Evolutionary conservation across 2,888 invertebrate genomes (phyloP).

Genomic region (Eupithecia inturbata): DNA sequence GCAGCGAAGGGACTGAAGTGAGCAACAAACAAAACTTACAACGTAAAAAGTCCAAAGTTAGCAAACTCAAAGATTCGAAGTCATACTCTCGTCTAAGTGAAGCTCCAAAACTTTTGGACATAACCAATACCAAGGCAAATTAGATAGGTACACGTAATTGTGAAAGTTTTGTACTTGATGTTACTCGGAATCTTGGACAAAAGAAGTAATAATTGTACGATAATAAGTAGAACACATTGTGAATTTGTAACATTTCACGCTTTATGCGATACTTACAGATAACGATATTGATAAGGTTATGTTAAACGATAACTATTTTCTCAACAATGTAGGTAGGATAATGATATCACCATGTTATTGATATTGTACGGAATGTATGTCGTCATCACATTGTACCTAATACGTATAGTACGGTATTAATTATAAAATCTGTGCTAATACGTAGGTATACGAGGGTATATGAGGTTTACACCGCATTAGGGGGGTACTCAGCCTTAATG

Average conservation of each 20-base stretch:
- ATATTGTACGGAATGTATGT: not conserved
- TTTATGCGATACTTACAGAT: constrained; percentile 1
- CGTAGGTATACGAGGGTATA: too few relatives aligned
- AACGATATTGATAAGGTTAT: not conserved
- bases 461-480: too few relatives aligned
- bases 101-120: not conserved
- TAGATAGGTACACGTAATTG: not conserved
- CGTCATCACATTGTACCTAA: constrained; percentile 6
- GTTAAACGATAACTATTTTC: constrained; percentile 6
- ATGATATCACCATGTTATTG: constrained; percentile 2
- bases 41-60: not conserved
- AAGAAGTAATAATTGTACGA: not conserved
- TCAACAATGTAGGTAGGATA: constrained; percentile 7
- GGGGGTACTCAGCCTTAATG: too few relatives aligned
- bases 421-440: too few relatives aligned
- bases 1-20: not conserved
- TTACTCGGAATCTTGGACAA: constrained; percentile 1
- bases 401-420: too few relatives aligned
- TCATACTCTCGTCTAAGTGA: not conserved
- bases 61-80: not conserved
- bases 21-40: not conserved
- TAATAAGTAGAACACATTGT: not conserved
- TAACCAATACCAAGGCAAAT: not conserved
- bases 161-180: not conserved
- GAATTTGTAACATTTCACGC: constrained; percentile 7